phyloP scores from a whole-genome alignment of 2,113 vertebrate species.

The Trichomycterus rosablanca region DNA sequence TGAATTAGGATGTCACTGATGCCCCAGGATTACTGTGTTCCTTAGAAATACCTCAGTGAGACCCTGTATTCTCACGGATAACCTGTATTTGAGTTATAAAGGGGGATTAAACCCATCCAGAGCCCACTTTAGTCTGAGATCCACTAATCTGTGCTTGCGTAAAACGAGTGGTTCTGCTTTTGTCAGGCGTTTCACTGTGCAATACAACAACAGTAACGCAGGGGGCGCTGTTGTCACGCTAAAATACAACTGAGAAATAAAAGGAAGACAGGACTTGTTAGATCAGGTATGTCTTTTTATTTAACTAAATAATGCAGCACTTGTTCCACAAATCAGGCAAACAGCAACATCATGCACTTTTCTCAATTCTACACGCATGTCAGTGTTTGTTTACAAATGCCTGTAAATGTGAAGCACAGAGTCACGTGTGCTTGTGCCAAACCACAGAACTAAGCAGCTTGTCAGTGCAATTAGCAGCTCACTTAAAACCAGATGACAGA shows the following conservation, averaged over 20 bases:
- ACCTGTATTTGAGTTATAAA: too few species aligned
- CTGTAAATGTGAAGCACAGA: background rate
- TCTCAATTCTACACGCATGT: background rate
- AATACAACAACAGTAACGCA: too few species aligned
- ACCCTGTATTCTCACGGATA: too few species aligned
- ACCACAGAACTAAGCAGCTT: constrained; percentile 11
- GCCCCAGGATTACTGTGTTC: too few species aligned
- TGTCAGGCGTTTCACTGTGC: background rate
- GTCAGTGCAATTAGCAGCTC: constrained; percentile 37
- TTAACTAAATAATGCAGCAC: constrained; percentile 14
- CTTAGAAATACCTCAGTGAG: too few species aligned
- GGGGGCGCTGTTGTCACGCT: constrained; percentile 63
- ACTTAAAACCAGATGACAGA: constrained; percentile 17
- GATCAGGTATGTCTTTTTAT: constrained; percentile 15
- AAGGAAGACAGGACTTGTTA: background rate
- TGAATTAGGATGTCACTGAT: too few species aligned
- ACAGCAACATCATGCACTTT: constrained; percentile 19
- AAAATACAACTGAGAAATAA: background rate
- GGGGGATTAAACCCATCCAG: too few species aligned
- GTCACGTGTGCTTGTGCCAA: too few species aligned
- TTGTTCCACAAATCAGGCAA: constrained; percentile 9
- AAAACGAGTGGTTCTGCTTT: too few species aligned
- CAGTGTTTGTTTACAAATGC: background rate
- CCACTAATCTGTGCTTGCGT: too few species aligned
- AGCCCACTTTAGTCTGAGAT: too few species aligned